Base-by-base conservation (phyloP, 2,888 invertebrate species). In the Melanophora roralis region DNA sequence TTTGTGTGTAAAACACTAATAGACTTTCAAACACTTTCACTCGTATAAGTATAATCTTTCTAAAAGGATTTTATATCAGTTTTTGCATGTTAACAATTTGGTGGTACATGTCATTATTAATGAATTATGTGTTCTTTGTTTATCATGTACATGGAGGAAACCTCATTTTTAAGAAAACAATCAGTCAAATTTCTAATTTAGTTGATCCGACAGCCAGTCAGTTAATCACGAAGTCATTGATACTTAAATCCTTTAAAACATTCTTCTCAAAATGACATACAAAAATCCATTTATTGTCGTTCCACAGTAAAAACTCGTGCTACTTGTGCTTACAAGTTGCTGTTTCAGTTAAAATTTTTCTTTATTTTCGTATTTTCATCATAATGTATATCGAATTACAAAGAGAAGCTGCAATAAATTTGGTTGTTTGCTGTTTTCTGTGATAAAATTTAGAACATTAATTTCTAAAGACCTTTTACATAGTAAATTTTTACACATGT, bases 171-270 rank as follows among this genome's bases (percentile, higher is more conserved):
- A 60, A 64, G 72, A 68, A 72, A 73, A 72, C 72, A 88, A 89
- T 89, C 89, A 89, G 87, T 89, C 88, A 89, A 89, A 89, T 89
- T 89, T 80, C 87, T 88, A 89, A 88, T 88, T 86, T 86, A 84
- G 87, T 86, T 89, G 89, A 89, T 89, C 89, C 88, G 88, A 86
- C 86, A 87, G 86, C 84, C 84, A 87, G 88, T 86, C 88, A 86
- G 85, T 83, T 60, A 67, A 88, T 88, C 89, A 89, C 89, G 89
- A 86, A 89, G 84, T 83, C 79, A 71, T 71, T 64, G 64, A 65
- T 49, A 71, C 57, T 11, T 27, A 51, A 74, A 64, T 71, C 64
- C 55, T 76, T n/a, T 43, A 38, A 43, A 34, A 59, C 9, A 21
- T 59, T 53, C 21, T 74, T 9, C n/a, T 16, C 14, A 14, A 55